Conservation (phyloP, 1,140 invertebrate species). For the Trypoxylus dichotomus region DNA sequence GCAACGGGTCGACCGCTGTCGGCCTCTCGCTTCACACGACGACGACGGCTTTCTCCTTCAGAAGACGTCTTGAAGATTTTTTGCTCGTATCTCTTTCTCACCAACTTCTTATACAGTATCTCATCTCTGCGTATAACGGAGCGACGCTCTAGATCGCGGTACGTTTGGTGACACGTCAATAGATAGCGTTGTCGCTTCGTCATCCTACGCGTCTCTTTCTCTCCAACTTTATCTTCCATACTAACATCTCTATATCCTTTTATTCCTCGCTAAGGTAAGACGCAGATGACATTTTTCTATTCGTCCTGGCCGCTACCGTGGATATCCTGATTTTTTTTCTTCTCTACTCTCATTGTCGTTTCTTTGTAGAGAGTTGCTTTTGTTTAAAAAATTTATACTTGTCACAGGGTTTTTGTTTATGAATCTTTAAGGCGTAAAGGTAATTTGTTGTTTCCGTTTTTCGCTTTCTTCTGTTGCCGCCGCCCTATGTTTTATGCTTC, state of each 20-base stretch:
- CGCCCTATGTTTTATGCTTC: background rate
- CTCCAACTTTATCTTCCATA: background rate
- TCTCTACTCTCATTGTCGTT: background rate
- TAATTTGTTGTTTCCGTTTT: slow-evolving; percentile 15
- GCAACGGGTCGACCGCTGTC: background rate
- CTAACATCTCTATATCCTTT: background rate
- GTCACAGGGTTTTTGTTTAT: slow-evolving; percentile 21
- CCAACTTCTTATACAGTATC: slow-evolving; percentile 24
- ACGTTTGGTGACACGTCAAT: slow-evolving; percentile 11
- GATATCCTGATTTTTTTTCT: slow-evolving; percentile 14
- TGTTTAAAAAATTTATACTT: slow-evolving; percentile 25
- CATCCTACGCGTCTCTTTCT: background rate
- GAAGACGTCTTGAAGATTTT: slow-evolving; percentile 32
- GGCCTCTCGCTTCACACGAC: background rate
- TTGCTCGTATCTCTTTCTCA: slow-evolving; percentile 25
- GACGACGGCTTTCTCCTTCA: slow-evolving; percentile 16
- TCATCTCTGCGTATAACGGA: background rate
- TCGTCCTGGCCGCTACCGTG: background rate
- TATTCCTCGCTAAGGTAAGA: slow-evolving; percentile 7
- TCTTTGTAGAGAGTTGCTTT: background rate
- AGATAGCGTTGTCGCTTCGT: background rate
- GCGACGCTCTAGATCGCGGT: background rate
- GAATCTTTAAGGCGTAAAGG: slow-evolving; percentile 10
- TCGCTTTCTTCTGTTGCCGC: background rate
- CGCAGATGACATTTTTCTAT: slow-evolving; percentile 16